phyloP scores from a whole-genome alignment of 2,888 invertebrate species.

The Hemithea aestivaria region DNA sequence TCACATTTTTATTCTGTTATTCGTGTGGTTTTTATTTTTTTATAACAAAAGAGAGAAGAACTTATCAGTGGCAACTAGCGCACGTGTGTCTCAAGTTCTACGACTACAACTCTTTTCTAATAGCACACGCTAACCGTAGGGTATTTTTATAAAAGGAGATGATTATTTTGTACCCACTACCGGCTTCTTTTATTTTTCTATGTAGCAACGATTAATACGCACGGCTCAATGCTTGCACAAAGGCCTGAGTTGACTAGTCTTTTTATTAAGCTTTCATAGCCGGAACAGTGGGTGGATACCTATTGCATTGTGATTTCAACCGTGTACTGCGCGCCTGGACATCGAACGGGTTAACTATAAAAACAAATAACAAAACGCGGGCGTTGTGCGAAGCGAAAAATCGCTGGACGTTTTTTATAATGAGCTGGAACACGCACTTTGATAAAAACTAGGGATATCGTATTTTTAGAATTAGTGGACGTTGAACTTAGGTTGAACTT shows the following conservation, averaged over 20 bases:
- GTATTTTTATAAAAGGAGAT: constrained; percentile 1
- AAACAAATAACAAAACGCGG: constrained; percentile 22
- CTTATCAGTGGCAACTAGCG: no score
- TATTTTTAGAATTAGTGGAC: no score
- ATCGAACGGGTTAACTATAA: constrained; percentile 15
- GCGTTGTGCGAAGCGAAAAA: constrained; percentile 1
- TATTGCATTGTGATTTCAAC: constrained; percentile 45
- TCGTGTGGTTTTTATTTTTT: no score
- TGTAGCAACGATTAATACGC: constrained; percentile 49
- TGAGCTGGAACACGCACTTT: no score
- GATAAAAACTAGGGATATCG: no score
- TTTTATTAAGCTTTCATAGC: constrained; percentile 43
- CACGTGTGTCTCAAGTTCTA: no score
- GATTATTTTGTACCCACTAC: constrained; percentile 4
- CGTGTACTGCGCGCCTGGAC: constrained; percentile 39
- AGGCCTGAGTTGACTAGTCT: constrained; percentile 43
- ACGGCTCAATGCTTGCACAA: constrained; percentile 57
- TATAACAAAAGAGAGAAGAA: no score
- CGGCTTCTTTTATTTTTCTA: constrained; percentile 39
- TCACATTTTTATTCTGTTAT: no score
- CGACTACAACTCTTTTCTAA: no score
- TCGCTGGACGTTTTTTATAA: not conserved
- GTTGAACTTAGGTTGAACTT: no score
- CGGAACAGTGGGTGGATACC: constrained; percentile 13
- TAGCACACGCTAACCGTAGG: no score